Percentiles rank a stretch among this genome's conserved stretches.
Evolutionary conservation across 2,888 invertebrate species (phyloP).

Genomic region (Drosophila percnosoma): DNA sequence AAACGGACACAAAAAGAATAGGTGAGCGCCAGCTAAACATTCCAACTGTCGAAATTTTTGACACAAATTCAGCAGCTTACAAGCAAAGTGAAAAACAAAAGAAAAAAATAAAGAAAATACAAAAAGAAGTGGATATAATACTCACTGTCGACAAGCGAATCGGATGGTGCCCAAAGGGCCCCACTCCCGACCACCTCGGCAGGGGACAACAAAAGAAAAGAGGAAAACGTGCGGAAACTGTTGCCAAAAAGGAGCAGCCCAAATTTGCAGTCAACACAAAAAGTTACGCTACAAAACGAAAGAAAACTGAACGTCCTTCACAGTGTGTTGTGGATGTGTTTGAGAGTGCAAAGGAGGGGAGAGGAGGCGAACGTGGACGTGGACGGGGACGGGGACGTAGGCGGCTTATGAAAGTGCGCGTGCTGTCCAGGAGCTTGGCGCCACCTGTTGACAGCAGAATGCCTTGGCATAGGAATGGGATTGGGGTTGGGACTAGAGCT

Average conservation of each 20-base stretch:
- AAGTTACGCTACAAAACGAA: constrained; percentile 68
- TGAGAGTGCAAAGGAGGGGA: not conserved
- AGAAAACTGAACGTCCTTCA: constrained; percentile 73
- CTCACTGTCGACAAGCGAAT: constrained; percentile 6
- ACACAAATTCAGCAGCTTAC: constrained; percentile 25
- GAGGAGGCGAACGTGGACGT: not conserved
- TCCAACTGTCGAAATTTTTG: constrained; percentile 18
- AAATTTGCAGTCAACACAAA: constrained; percentile 63
- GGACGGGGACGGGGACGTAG: constrained; percentile 21
- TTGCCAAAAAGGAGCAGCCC: constrained; percentile 58
- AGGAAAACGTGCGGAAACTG: constrained; percentile 32
- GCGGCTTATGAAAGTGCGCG: constrained; percentile 43
- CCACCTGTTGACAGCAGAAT: constrained; percentile 63
- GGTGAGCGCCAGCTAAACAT: constrained; percentile 13
- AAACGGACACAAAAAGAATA: not conserved
- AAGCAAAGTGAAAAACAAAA: constrained; percentile 11
- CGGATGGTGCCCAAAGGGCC: constrained; percentile 10
- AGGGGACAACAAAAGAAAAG: constrained; percentile 39
- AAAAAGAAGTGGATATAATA: constrained; percentile 9
- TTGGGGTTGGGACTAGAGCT: not conserved
- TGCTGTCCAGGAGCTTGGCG: constrained; percentile 64
- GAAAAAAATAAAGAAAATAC: constrained; percentile 1
- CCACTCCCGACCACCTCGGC: not conserved
- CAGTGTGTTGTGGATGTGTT: constrained; percentile 16
- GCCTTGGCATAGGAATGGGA: constrained; percentile 9